Conservation (phyloP, 2,888 invertebrate genomes). For the Drosophila mercatorum region DNA sequence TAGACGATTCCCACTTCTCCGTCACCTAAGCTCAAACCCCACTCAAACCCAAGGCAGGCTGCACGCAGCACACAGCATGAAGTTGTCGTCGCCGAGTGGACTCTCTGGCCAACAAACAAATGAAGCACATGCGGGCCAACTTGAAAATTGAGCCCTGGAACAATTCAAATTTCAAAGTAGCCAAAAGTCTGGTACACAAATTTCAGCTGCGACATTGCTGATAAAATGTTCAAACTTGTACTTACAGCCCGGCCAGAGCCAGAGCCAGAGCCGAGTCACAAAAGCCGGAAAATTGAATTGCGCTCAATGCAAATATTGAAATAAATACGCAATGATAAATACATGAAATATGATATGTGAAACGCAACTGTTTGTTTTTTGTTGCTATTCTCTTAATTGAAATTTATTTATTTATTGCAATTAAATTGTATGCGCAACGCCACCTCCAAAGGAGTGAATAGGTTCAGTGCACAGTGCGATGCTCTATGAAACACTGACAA, state of each 20-base stretch:
- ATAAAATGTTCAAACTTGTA: slow-evolving; percentile 56
- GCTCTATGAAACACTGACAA: slow-evolving; percentile 1
- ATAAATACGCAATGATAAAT: neutral
- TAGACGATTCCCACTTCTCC: slow-evolving; percentile 32
- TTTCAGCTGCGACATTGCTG: slow-evolving; percentile 60
- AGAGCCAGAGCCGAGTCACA: slow-evolving; percentile 9
- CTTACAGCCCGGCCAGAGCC: neutral
- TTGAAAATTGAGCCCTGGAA: slow-evolving; percentile 50
- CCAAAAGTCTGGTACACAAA: slow-evolving; percentile 42
- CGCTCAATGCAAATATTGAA: slow-evolving; percentile 1
- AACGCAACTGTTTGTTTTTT: neutral
- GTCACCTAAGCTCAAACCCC: slow-evolving; percentile 16
- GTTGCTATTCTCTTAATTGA: slow-evolving; percentile 20
- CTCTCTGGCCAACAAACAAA: slow-evolving; percentile 73
- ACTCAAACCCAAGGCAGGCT: neutral
- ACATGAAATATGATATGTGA: neutral
- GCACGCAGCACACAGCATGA: slow-evolving; percentile 11
- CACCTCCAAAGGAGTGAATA: too few relatives aligned
- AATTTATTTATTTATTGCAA: slow-evolving; percentile 40
- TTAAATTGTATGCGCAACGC: slow-evolving; percentile 11
- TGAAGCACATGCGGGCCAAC: slow-evolving; percentile 64
- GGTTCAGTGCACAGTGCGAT: neutral
- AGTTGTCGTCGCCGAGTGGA: slow-evolving; percentile 69
- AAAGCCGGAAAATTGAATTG: slow-evolving; percentile 9
- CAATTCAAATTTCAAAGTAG: slow-evolving; percentile 68